Percentiles rank a stretch among this genome's conserved stretches.
Evolutionary conservation across 1,140 invertebrate species (phyloP).

Genomic region (Halotydeus destructor): DNA sequence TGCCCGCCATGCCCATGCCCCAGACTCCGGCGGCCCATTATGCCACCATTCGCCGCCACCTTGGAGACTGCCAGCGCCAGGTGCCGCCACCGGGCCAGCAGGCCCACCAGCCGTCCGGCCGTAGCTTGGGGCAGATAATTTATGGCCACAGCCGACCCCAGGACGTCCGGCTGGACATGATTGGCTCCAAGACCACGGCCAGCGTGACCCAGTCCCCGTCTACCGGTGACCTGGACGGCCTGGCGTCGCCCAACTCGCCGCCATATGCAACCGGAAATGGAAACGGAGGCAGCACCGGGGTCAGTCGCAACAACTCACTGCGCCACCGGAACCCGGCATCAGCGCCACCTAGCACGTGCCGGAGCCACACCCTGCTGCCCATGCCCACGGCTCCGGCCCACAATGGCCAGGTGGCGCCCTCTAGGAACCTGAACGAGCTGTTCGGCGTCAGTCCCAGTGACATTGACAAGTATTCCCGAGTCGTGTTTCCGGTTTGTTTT

Average conservation of each 20-base stretch:
- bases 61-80: no score
- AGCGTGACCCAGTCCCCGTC: neutral
- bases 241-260: neutral
- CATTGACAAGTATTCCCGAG: constrained; percentile 87
- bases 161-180: constrained; percentile 5
- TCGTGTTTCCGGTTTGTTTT: constrained; percentile 88
- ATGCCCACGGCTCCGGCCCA: neutral
- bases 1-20: constrained; percentile 3
- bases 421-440: constrained; percentile 60
- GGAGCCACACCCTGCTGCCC: neutral
- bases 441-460: constrained; percentile 75
- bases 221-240: neutral
- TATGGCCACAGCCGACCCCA: no score
- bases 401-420: constrained; percentile 1
- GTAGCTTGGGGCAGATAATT: no score
- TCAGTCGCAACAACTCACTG: neutral
- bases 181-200: constrained; percentile 1
- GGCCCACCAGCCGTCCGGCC: no score
- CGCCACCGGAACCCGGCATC: neutral
- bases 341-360: neutral
- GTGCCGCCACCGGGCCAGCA: no score
- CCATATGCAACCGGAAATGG: neutral
- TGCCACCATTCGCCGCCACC: no score
- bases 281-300: neutral
- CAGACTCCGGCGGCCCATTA: constrained; percentile 11